Conservation (phyloP, 1,140 invertebrate species). For the Lordiphosa stackelbergi region DNA sequence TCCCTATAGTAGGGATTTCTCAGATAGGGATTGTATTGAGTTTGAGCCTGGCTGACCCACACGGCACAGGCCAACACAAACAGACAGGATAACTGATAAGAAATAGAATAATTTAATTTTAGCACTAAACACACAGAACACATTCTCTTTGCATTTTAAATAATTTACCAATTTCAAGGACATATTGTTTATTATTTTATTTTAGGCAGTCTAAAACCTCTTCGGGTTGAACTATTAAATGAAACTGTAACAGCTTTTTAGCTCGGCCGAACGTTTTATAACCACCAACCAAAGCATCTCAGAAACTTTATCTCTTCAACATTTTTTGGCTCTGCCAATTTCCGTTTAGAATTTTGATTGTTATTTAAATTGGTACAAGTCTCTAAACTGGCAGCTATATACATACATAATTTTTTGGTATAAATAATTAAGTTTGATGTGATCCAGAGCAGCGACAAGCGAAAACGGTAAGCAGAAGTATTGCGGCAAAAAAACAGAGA, state of each 20-base stretch:
- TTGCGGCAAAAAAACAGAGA: conserved; percentile 15
- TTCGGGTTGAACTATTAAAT: conserved; percentile 39
- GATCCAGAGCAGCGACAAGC: conserved; percentile 8
- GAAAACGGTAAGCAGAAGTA: conserved; percentile 24
- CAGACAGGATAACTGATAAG: conserved; percentile 38
- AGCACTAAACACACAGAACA: conserved; percentile 5
- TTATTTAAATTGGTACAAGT: conserved; percentile 56
- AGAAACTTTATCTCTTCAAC: conserved; percentile 51
- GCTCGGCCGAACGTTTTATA: conserved; percentile 44
- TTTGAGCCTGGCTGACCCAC: conserved; percentile 40
- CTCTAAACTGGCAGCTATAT: conserved; percentile 19
- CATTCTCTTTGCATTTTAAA: not conserved
- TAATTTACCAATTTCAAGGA: conserved; percentile 57
- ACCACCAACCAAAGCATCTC: conserved; percentile 40
- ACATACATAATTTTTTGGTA: conserved; percentile 13
- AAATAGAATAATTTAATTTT: not conserved
- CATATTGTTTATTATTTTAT: conserved; percentile 22
- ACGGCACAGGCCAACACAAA: conserved; percentile 36
- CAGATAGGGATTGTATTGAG: conserved; percentile 54
- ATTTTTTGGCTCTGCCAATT: conserved; percentile 45
- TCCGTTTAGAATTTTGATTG: conserved; percentile 73
- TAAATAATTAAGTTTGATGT: conserved; percentile 19
- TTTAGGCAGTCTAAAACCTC: conserved; percentile 11
- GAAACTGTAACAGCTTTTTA: conserved; percentile 54
- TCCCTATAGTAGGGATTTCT: conserved; percentile 52